Percentiles rank a stretch among this genome's conserved stretches.
Conservation (phyloP, 2,888 invertebrate species). For the Sussaba pulchella region DNA sequence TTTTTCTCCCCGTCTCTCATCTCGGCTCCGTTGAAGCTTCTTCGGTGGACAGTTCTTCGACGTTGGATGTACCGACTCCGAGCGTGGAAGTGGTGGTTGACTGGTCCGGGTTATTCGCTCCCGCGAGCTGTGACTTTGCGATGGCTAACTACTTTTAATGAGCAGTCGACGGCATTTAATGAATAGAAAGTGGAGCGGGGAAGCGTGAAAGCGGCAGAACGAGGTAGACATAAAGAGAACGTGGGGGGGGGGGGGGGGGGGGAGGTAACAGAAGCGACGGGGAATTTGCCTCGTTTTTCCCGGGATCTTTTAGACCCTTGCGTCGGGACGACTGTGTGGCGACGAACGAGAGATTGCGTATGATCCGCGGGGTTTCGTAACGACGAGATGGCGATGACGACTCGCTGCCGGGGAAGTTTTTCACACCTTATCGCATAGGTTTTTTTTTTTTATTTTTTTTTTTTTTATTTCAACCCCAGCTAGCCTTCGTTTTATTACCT, state of each 20-base stretch:
- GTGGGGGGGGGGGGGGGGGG: background rate
- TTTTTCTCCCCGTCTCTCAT: constrained; percentile 15
- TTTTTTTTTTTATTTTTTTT: constrained; percentile 14
- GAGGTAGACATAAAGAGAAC: constrained; percentile 8
- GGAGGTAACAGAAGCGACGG: constrained; percentile 26
- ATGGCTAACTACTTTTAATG: constrained; percentile 76
- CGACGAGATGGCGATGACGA: constrained; percentile 31
- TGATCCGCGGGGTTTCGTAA: constrained; percentile 23
- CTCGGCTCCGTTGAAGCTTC: constrained; percentile 29
- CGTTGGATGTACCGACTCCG: constrained; percentile 27
- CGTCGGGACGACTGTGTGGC: background rate
- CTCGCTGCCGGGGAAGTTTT: constrained; percentile 16
- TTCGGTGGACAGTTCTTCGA: constrained; percentile 38
- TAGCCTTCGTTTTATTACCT: background rate
- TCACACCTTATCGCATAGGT: constrained; percentile 40
- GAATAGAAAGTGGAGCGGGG: constrained; percentile 72
- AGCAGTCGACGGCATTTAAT: constrained; percentile 75
- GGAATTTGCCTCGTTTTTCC: constrained; percentile 43
- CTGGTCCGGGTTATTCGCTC: constrained; percentile 44
- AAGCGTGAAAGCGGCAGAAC: constrained; percentile 14
- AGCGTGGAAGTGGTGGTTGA: constrained; percentile 45
- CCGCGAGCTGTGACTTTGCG: constrained; percentile 72
- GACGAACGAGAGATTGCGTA: constrained; percentile 28
- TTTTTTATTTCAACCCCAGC: background rate
- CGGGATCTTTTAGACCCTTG: constrained; percentile 53